Base-by-base conservation (phyloP, 2,888 invertebrate genomes). In the Macrophya annulata region DNA sequence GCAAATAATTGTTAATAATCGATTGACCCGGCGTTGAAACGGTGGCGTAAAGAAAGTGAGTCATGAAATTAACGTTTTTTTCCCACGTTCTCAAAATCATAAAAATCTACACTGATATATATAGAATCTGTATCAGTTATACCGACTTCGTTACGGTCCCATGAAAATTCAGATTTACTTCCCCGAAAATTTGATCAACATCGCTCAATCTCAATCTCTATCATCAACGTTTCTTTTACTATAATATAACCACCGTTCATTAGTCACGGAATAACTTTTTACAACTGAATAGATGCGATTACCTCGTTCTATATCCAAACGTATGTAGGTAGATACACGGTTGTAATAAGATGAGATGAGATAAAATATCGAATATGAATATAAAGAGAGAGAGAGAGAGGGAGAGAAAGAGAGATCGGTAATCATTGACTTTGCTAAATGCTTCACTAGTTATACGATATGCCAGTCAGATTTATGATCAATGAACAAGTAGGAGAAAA, bases 1-100 rank as follows among this genome's bases (percentile, higher is more conserved):
- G 71, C 40, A 31, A 71, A 71, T 71, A 71, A 71, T 71, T 71
- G 71, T 71, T 15, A 43, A 71, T 71, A 71, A 71, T 71, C 71
- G 40, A 71, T 71, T 71, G 31, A 71, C 71, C 62, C 62, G 25
- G 2, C 31, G 31, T 31, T 31, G 31, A 31, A 31, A 31, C 31
- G 31, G 31, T 31, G 1, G 31, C 31, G 31, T 31, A 31, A 31
- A 31, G 17, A 62, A 62, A 10, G 2, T 25, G 10, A 3, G 0
- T 21, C 21, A 10, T 62, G 62, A 25, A 62, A 62, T 62, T 25
- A 62, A 37, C 31, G 8, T 45, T 45, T 74, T 45, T 74, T 74
- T 43, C 43, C 74, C 43, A 74, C 74, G 74, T 71, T 37, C 37
- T 43, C n/a, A 6, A 71, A 62, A 62, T 62, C 62, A 31, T 62